Evolutionary conservation across 2,113 vertebrate genomes (phyloP), one percentile per base, ranked within the genome.

Genomic region (Heterotilapia buettikoferi): DNA sequence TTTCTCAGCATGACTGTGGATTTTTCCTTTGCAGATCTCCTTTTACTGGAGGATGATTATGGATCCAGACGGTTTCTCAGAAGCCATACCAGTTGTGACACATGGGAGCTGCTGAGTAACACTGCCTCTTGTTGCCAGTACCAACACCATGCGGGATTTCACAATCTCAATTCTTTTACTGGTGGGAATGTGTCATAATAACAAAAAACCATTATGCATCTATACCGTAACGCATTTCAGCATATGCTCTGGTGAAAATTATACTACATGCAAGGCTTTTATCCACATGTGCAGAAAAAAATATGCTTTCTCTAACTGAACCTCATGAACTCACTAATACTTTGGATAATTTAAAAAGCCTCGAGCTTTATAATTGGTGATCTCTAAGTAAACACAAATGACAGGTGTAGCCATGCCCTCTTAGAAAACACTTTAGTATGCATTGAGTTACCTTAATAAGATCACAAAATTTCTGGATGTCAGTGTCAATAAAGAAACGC

Each of bases 51-150:
- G 82, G 38, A 86, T 91, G 92, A 95, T 89, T 87, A 92, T 66
- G 24, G 87, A 54, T 18, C 86, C 88, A 91, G 86, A 87, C 54
- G 10, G 84, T 92, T 96, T 97, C 96, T 96, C 95, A 96, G 96
- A 96, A 96, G 90, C 83, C 82, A 43, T 38, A 57, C 83, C 84
- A 29, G 66, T 82, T 89, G 89, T 92, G 92, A 92, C 92, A 94
- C 94, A 92, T 83, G 88, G 91, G 93, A 95, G 89, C 82, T 76
- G 68, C 92, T 96, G 94, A 96, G 94, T 95, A 96, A 96, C 92
- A 85, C 84, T 76, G 90, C 92, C 90, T 94, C 91, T 93, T 90
- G 92, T 88, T 85, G 93, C 91, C 93, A 92, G 63, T 38, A 33
- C 88, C 61, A 84, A 92, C 86, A 82, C 61, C 68, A 93, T 92